Base-by-base conservation (phyloP, 2,113 vertebrate species). In the Brienomyrus brachyistius region DNA sequence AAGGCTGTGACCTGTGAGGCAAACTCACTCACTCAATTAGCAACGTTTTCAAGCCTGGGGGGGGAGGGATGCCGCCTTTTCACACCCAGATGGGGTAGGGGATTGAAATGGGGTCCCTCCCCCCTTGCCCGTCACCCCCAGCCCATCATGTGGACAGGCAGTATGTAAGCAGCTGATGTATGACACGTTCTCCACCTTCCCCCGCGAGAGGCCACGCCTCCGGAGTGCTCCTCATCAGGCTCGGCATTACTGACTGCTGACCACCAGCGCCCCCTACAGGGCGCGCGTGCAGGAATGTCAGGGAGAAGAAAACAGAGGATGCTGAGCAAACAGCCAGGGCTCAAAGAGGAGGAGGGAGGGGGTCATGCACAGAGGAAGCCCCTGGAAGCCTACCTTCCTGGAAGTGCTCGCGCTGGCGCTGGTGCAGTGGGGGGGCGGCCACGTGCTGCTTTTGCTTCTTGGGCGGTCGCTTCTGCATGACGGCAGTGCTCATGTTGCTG, bases 371-470 rank as follows among this genome's bases (percentile, higher is more conserved):
- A 40, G 27, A 77, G 31, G 70, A 77, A 40, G 40, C 19, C 80
- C 80, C 3, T 1, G 80, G 80, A 83, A 47, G 87, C 23, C 93
- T 95, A 99, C 98, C 98, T 95, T 99, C 98, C 94, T 96, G 95
- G 94, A 97, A 99, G 94, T 94, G 94, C 85, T 99, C 98, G 94
- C 98, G 97, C n/a, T 70, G 62, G 91, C 98, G 97, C 94, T 98
- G 97, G 94, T 96, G 98, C 90, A 93, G 97, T 90, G 96, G 96
- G 94, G 96, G 97, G 93, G 45, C 88, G 35, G 90, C 91, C 91
- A 96, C 96, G 93, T 97, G 97, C 94, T 99, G 98, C 90, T 99
- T 99, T 89, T 97, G 98, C 92, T 97, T 99, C 96, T 98, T 99
- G 90, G 97, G 95, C 91, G 98, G 98, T 91, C 98, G 97, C 95